Evolutionary conservation across 2,888 invertebrate genomes (phyloP).

Genomic region (Drosophila neonasuta): DNA sequence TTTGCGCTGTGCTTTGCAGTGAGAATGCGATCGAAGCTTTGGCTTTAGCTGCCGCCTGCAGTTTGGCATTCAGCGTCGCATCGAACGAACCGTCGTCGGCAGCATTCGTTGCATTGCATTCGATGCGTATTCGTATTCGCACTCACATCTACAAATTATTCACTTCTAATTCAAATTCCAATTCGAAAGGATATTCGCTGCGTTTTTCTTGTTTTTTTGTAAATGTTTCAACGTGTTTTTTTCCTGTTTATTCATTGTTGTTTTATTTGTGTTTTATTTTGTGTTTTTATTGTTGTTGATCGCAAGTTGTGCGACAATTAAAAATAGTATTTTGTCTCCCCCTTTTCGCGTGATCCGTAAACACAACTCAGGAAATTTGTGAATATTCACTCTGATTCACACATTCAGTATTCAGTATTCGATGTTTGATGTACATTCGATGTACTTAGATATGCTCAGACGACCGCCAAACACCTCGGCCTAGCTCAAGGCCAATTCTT

Average conservation of each 20-base stretch:
- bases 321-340: conserved; percentile 1
- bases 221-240: background rate
- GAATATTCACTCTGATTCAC: background rate
- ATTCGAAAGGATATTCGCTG: background rate
- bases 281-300: conserved; percentile 17
- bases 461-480: conserved; percentile 22
- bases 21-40: conserved; percentile 26
- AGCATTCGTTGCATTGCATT: conserved; percentile 29
- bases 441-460: conserved; percentile 1
- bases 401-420: conserved; percentile 11
- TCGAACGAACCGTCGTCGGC: conserved; percentile 58
- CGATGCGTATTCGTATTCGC: background rate
- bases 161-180: background rate
- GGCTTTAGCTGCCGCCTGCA: conserved; percentile 51
- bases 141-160: background rate
- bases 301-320: background rate
- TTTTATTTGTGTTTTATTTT: conserved; percentile 11
- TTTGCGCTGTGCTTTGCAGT: conserved; percentile 33
- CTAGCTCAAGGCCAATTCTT: background rate
- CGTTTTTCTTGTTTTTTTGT: conserved; percentile 8
- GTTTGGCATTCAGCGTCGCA: conserved; percentile 74
- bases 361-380: conserved; percentile 37
- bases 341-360: conserved; percentile 3
- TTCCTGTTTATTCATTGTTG: conserved; percentile 4
- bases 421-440: background rate